These are phyloP conservation scores for Barypeithes pellucidus DNA, from an alignment of 2,888 invertebrate genomes.

Conservation along the genomic window DNA sequence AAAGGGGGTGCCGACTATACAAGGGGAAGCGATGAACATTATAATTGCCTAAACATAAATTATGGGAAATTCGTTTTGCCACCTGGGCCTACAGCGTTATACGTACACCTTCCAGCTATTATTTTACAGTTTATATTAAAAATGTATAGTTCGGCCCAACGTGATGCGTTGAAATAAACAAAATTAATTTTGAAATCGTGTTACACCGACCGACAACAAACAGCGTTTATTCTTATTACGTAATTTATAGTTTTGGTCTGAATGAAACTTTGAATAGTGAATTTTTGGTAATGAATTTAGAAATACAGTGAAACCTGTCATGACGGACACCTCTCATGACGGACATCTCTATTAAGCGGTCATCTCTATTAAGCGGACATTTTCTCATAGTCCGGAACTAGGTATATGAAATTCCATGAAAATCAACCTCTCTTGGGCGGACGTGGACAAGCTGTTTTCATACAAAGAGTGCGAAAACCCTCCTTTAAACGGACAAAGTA, in stretches of 20 bases:
- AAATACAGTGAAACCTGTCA: no score
- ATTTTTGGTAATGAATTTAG: no score
- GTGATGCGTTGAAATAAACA: conserved; percentile 13
- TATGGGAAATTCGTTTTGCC: conserved; percentile 27
- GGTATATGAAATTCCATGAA: no score
- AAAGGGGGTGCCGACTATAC: conserved; percentile 14
- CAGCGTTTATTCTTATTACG: not conserved
- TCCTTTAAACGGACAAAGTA: no score
- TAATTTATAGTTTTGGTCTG: not conserved
- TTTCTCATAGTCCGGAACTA: no score
- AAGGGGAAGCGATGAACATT: conserved; percentile 26
- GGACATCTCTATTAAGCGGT: no score
- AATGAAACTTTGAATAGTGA: no score
- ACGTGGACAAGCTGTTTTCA: no score
- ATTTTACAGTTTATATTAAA: conserved; percentile 24
- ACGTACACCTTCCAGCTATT: conserved; percentile 11
- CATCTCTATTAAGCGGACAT: no score
- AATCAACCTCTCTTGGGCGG: no score
- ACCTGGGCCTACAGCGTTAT: conserved; percentile 19
- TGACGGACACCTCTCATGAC: no score
- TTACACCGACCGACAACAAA: not conserved
- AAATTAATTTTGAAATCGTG: conserved; percentile 21
- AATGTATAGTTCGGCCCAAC: conserved; percentile 12
- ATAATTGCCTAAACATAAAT: conserved; percentile 29
- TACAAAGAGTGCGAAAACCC: no score